phyloP scores from a whole-genome alignment of 2,888 invertebrate genomes.

The Phyto melanocephala region DNA sequence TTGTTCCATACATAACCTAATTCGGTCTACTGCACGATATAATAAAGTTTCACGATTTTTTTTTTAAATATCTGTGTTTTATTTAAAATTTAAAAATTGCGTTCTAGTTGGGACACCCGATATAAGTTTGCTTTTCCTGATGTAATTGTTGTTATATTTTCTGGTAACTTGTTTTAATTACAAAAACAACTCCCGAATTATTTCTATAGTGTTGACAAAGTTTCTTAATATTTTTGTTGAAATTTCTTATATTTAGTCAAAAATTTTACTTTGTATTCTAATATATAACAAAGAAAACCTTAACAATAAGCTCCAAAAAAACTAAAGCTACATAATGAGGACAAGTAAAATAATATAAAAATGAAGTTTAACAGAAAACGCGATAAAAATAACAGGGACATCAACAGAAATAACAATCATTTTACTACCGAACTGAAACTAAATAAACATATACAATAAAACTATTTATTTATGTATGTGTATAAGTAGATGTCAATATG shows the following conservation, averaged over 20 bases:
- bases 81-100: no score
- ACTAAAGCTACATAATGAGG: slow-evolving; percentile 22
- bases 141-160: no score
- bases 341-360: neutral
- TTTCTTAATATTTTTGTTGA: neutral
- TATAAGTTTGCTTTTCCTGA: no score
- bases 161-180: no score
- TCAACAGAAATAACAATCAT: slow-evolving; percentile 27
- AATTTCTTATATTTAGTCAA: neutral
- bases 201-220: neutral
- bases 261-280: neutral
- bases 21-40: no score
- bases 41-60: no score
- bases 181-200: neutral
- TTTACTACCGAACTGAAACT: slow-evolving; percentile 15
- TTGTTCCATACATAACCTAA: no score
- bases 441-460: no score
- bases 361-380: neutral
- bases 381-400: slow-evolving; percentile 13
- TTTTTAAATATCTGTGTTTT: no score
- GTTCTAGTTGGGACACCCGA: no score
- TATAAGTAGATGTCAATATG: neutral
- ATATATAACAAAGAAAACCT: neutral
- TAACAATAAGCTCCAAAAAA: neutral
- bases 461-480: neutral